Conservation (phyloP, 2,113 vertebrate species). For the Anthoscopus minutus region DNA sequence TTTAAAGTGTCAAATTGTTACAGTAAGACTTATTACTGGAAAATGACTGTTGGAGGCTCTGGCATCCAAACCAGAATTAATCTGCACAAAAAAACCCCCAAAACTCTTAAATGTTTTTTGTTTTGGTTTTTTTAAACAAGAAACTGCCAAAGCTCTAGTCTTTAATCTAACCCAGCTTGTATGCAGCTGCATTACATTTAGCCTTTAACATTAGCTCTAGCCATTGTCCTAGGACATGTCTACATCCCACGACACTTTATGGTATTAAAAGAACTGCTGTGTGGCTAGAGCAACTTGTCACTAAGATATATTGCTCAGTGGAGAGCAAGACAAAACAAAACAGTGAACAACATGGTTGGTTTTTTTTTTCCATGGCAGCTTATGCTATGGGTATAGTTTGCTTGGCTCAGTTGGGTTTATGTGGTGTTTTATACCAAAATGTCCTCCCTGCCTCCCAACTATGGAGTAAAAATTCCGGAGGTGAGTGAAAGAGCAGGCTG, state of each 20-base stretch:
- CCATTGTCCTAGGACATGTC: constrained; percentile 23
- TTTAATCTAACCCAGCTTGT: constrained; percentile 31
- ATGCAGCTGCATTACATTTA: constrained; percentile 21
- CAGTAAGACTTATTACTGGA: not conserved
- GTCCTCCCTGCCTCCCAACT: not conserved
- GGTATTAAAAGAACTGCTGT: not conserved
- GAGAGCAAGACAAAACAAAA: not conserved
- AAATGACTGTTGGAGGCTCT: not conserved
- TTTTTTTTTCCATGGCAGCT: not conserved
- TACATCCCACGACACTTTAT: not conserved
- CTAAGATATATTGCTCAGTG: not conserved
- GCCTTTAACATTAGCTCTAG: constrained; percentile 24
- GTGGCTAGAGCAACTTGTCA: not conserved
- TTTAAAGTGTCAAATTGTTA: constrained; percentile 3
- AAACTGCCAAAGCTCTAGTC: not conserved
- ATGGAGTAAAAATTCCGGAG: not conserved
- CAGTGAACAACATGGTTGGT: not conserved
- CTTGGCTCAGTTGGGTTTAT: not conserved
- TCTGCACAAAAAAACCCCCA: not conserved
- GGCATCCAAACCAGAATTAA: not conserved
- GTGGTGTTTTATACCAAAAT: not conserved
- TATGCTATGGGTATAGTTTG: not conserved
- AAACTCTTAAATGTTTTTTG: not conserved
- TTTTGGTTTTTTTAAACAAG: not conserved
- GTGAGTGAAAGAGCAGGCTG: not conserved